Evolutionary conservation across 2,888 invertebrate genomes (phyloP).

Genomic region (Ypsolopha scabrella): DNA sequence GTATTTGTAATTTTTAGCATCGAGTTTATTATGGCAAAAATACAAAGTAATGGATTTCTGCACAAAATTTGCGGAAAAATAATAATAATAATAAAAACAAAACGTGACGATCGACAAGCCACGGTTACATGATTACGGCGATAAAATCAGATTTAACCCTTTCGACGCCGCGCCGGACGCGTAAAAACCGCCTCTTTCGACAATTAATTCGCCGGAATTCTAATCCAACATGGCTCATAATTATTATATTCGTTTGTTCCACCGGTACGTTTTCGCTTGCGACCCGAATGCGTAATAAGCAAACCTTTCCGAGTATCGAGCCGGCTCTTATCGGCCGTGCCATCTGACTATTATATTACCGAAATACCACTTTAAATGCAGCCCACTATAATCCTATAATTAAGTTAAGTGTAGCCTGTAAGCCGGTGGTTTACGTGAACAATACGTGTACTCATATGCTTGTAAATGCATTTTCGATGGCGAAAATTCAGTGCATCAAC

Average conservation of each 20-base stretch:
- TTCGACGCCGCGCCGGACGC: slow-evolving; percentile 16
- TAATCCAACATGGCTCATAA: slow-evolving; percentile 58
- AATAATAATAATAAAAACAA: neutral
- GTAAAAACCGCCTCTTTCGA: slow-evolving; percentile 30
- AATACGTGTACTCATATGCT: slow-evolving; percentile 22
- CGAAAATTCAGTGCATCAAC: slow-evolving; percentile 47
- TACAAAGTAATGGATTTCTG: too few relatives aligned
- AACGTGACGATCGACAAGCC: slow-evolving; percentile 3
- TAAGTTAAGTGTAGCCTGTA: slow-evolving; percentile 58
- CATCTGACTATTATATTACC: slow-evolving; percentile 69
- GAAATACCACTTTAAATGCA: slow-evolving; percentile 67
- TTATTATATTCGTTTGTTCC: slow-evolving; percentile 66
- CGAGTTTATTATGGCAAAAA: too few relatives aligned
- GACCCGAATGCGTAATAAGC: slow-evolving; percentile 63
- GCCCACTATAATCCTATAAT: slow-evolving; percentile 59
- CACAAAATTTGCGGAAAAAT: too few relatives aligned
- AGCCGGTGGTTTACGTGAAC: slow-evolving; percentile 40
- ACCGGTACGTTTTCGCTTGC: slow-evolving; percentile 44
- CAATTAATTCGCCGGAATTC: slow-evolving; percentile 41
- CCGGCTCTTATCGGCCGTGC: slow-evolving; percentile 62
- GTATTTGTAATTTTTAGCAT: too few relatives aligned
- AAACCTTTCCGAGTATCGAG: slow-evolving; percentile 59
- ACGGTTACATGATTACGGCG: neutral
- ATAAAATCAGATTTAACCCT: slow-evolving; percentile 14
- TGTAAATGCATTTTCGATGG: slow-evolving; percentile 59